These are phyloP conservation scores for Pelodiscus sinensis DNA, from an alignment of 2,113 vertebrate species.

Conservation along the genomic window DNA sequence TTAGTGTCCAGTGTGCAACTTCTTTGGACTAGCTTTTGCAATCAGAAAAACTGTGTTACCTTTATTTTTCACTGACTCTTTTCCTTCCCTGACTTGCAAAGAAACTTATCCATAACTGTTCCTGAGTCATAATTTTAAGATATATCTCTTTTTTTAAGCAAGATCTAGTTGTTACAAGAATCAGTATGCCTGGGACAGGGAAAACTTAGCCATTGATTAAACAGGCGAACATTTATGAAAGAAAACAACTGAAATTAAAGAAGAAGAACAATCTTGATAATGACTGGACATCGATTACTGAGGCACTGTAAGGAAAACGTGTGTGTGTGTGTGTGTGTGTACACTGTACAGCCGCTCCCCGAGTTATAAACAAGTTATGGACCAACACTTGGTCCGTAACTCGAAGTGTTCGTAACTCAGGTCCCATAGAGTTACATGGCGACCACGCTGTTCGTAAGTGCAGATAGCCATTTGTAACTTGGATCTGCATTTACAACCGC, in stretches of 20 bases:
- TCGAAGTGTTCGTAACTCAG: no score
- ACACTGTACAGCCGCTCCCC: no score
- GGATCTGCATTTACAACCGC: no score
- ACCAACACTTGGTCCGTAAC: no score
- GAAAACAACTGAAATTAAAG: neutral
- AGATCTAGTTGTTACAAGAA: neutral
- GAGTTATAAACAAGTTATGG: no score
- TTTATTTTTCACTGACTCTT: neutral
- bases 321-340: neutral
- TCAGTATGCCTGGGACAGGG: neutral
- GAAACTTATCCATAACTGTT: neutral
- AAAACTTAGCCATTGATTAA: neutral
- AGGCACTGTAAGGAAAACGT: no score
- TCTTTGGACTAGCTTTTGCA: neutral
- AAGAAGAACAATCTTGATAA: neutral
- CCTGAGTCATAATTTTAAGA: neutral
- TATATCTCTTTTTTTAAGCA: neutral
- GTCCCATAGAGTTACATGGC: no score
- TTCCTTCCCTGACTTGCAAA: neutral
- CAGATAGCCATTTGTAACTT: no score
- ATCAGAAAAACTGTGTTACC: neutral
- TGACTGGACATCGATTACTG: no score
- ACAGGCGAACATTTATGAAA: neutral
- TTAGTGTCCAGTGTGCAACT: neutral
- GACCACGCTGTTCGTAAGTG: no score